These are phyloP conservation scores for Hyppa rectilinea DNA, from an alignment of 2,888 invertebrate species.

Conservation along the genomic window DNA sequence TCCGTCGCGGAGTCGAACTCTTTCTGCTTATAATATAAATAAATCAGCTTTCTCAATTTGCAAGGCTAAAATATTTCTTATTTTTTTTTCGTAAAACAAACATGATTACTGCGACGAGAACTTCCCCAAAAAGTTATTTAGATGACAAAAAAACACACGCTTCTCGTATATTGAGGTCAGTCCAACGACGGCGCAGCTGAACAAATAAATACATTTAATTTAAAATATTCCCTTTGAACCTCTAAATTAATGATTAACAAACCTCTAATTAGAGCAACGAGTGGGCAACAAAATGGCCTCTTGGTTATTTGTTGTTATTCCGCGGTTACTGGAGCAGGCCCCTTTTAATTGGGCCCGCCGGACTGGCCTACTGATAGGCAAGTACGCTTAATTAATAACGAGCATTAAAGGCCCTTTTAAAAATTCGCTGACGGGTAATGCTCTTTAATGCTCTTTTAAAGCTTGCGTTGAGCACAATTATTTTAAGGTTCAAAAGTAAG, in stretches of 20 bases:
- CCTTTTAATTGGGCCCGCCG: conserved; percentile 60
- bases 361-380: conserved; percentile 50
- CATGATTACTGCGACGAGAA: neutral
- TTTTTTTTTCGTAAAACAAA: neutral
- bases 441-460: conserved; percentile 34
- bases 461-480: conserved; percentile 3
- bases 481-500: conserved; percentile 9
- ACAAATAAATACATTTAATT: conserved; percentile 53
- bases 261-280: conserved; percentile 60
- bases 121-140: neutral
- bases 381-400: conserved; percentile 60
- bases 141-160: conserved; percentile 6
- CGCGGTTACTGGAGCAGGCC: conserved; percentile 50
- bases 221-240: conserved; percentile 51
- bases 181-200: conserved; percentile 7
- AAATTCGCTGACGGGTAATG: conserved; percentile 48
- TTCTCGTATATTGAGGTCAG: neutral
- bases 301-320: conserved; percentile 54
- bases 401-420: conserved; percentile 43
- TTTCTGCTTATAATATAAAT: neutral
- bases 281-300: conserved; percentile 51
- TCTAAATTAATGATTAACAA: conserved; percentile 57
- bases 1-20: no score
- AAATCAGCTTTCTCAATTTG: neutral
- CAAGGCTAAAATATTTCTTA: no score